Conservation (phyloP, 2,797 vertebrate genomes). For the Sebastes oblongus region DNA sequence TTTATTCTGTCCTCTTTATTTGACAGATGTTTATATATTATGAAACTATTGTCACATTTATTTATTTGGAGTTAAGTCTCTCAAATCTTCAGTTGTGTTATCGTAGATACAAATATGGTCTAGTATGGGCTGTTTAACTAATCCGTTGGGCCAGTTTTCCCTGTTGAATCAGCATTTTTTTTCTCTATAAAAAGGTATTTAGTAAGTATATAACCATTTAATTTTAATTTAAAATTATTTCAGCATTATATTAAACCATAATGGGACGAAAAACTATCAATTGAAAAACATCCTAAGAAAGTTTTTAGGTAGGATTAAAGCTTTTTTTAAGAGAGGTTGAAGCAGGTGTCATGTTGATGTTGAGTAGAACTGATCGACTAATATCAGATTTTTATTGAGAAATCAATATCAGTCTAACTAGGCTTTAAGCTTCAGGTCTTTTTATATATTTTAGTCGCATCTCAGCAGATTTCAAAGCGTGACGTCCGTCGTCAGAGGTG, state of each 20-base stretch:
- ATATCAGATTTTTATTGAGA: background rate
- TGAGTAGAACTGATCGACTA: background rate
- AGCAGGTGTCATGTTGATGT: background rate
- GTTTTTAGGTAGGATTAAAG: background rate
- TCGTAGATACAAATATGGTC: background rate
- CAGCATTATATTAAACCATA: background rate
- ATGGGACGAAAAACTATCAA: background rate
- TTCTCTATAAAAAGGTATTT: slow-evolving; percentile 13
- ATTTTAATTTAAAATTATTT: background rate
- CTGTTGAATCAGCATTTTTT: slow-evolving; percentile 7
- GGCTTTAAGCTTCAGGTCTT: background rate
- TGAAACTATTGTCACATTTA: slow-evolving; percentile 63
- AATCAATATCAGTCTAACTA: background rate
- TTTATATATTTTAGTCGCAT: background rate
- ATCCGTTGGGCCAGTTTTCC: background rate
- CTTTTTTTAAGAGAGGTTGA: background rate
- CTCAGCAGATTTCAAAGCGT: background rate
- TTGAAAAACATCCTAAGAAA: background rate
- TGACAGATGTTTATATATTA: slow-evolving; percentile 46
- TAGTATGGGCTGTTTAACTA: slow-evolving; percentile 7
- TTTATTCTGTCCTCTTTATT: slow-evolving; percentile 71
- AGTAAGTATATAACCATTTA: background rate
- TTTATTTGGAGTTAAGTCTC: slow-evolving; percentile 73
- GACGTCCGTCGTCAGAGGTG: background rate
- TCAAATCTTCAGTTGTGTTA: slow-evolving; percentile 22